Conservation (phyloP, 2,797 vertebrate genomes). For the Danio albolineatus region DNA sequence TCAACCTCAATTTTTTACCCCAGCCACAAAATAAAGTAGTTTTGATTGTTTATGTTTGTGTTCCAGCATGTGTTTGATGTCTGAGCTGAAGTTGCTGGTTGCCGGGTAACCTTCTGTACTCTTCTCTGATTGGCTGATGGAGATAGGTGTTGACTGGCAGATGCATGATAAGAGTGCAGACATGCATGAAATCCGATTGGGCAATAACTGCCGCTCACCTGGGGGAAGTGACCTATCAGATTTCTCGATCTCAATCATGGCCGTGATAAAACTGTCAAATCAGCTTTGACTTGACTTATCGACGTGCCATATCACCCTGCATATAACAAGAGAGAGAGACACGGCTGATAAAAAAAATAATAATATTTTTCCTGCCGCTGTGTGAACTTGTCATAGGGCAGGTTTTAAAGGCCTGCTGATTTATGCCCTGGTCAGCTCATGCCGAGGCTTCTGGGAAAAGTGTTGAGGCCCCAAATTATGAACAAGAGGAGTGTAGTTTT, state of each 20-base stretch:
- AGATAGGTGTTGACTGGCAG: conserved; percentile 58
- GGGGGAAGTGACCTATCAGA: conserved; percentile 71
- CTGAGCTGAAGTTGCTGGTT: conserved; percentile 50
- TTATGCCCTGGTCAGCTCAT: conserved; percentile 28
- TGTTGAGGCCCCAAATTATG: conserved; percentile 17
- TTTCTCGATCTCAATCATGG: conserved; percentile 68
- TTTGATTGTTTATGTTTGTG: conserved; percentile 35
- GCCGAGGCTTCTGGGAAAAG: conserved; percentile 22
- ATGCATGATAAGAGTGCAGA: conserved; percentile 73
- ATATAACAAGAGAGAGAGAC: conserved; percentile 53
- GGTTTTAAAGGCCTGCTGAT: conserved; percentile 28
- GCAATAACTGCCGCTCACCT: conserved; percentile 74
- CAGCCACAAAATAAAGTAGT: conserved; percentile 58
- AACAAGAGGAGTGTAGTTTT: conserved; percentile 22
- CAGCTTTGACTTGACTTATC: conserved; percentile 69
- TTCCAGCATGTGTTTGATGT: conserved; percentile 45
- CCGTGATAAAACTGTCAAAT: conserved; percentile 76
- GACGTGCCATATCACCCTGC: conserved; percentile 55
- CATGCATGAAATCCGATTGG: conserved; percentile 74
- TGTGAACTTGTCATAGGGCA: conserved; percentile 38
- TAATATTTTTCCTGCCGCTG: conserved; percentile 31
- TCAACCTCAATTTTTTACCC: not conserved
- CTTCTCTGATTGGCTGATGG: conserved; percentile 45
- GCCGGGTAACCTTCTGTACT: conserved; percentile 32
- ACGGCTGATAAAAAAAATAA: conserved; percentile 32